Evolutionary conservation across 1,140 invertebrate genomes (phyloP).

Genomic region (Drosophila leontia): DNA sequence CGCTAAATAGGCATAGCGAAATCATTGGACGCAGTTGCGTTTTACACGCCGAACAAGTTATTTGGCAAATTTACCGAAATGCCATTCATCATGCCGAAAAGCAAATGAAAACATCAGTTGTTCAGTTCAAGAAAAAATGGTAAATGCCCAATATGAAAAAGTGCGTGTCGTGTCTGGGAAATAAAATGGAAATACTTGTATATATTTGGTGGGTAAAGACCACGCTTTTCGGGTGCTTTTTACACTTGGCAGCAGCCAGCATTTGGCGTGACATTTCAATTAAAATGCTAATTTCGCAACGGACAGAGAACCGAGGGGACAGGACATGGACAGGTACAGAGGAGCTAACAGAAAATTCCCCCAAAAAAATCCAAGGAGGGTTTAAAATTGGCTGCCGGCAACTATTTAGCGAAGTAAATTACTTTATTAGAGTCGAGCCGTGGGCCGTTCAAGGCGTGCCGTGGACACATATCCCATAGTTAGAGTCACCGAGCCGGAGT

Average conservation of each 20-base stretch:
- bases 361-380: conserved; percentile 19
- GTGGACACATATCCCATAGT: conserved; percentile 5
- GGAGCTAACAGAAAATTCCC: conserved; percentile 22
- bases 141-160: conserved; percentile 55
- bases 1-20: conserved; percentile 36
- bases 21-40: conserved; percentile 33
- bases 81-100: conserved; percentile 61
- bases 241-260: conserved; percentile 61
- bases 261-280: conserved; percentile 74
- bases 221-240: conserved; percentile 27
- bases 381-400: conserved; percentile 66
- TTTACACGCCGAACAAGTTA: conserved; percentile 38
- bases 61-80: conserved; percentile 49
- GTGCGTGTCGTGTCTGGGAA: conserved; percentile 66
- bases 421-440: conserved; percentile 68
- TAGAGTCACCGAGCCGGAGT: conserved; percentile 13
- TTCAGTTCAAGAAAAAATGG: conserved; percentile 20
- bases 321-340: neutral
- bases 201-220: conserved; percentile 5
- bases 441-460: conserved; percentile 66
- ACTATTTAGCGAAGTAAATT: conserved; percentile 77
- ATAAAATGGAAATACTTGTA: conserved; percentile 42
- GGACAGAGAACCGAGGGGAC: conserved; percentile 22
- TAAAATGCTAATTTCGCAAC: conserved; percentile 72
- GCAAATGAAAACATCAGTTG: conserved; percentile 72